Conservation (phyloP, 2,113 vertebrate species). For the Phycodurus eques region DNA sequence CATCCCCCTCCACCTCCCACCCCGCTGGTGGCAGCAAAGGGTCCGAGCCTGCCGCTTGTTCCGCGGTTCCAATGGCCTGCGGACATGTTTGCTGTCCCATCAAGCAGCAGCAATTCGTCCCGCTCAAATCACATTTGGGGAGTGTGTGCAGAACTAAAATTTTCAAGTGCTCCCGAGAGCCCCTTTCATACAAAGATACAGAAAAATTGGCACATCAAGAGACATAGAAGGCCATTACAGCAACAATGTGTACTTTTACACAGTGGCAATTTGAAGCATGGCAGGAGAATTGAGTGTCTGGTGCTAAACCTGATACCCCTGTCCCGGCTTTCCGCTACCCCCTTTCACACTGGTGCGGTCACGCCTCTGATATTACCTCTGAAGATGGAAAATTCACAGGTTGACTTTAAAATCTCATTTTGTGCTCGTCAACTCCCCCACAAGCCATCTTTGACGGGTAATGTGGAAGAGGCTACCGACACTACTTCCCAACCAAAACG, state of each 20-base stretch:
- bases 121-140: background rate
- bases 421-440: no score
- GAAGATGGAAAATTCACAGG: no score
- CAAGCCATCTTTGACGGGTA: no score
- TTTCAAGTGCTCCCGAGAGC: background rate
- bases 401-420: no score
- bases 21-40: background rate
- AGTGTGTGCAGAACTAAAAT: background rate
- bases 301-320: background rate
- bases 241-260: no score
- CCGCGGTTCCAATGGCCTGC: background rate
- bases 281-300: background rate
- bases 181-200: background rate
- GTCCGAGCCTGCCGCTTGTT: background rate
- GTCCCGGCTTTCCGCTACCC: no score
- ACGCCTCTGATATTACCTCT: no score
- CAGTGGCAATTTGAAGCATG: no score
- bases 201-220: background rate
- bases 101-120: background rate
- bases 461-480: no score
- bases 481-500: no score
- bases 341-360: no score
- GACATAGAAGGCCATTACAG: no score
- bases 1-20: background rate
- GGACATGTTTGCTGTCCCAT: background rate